These are phyloP conservation scores for Dascillus cervinus DNA, from an alignment of 2,888 invertebrate genomes.

Conservation along the genomic window DNA sequence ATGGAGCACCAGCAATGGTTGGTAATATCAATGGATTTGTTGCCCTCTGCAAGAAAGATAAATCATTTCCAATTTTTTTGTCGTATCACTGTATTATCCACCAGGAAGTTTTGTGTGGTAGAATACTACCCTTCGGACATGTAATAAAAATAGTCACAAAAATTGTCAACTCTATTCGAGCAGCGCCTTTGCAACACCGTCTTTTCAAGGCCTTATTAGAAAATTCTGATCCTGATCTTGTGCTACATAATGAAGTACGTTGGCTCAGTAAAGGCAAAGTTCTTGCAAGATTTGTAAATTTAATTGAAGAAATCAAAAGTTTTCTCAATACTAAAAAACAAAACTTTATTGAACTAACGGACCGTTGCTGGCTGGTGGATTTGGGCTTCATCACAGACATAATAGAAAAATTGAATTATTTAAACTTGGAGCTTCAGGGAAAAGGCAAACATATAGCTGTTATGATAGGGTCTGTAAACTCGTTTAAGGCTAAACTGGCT, in stretches of 20 bases:
- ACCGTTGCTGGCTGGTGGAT: slow-evolving; percentile 11
- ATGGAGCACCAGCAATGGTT: slow-evolving; percentile 15
- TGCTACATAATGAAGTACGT: slow-evolving; percentile 8
- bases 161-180: slow-evolving; percentile 9
- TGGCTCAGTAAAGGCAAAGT: slow-evolving; percentile 7
- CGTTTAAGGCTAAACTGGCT: slow-evolving; percentile 5
- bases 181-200: slow-evolving; percentile 11
- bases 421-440: slow-evolving; percentile 15
- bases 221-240: no score
- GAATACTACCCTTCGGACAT: slow-evolving; percentile 9
- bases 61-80: slow-evolving; percentile 14
- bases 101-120: slow-evolving; percentile 15
- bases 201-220: no score
- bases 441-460: slow-evolving; percentile 14
- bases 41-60: slow-evolving; percentile 12
- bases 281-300: slow-evolving; percentile 6
- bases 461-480: slow-evolving; percentile 7
- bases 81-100: slow-evolving; percentile 17
- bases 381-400: slow-evolving; percentile 11
- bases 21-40: slow-evolving; percentile 8
- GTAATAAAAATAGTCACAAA: slow-evolving; percentile 8
- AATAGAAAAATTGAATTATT: slow-evolving; percentile 13
- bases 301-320: slow-evolving; percentile 6
- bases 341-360: slow-evolving; percentile 13
- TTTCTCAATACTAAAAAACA: slow-evolving; percentile 6